phyloP scores from a whole-genome alignment of 2,113 vertebrate species.

The Nycticryphes semicollaris region DNA sequence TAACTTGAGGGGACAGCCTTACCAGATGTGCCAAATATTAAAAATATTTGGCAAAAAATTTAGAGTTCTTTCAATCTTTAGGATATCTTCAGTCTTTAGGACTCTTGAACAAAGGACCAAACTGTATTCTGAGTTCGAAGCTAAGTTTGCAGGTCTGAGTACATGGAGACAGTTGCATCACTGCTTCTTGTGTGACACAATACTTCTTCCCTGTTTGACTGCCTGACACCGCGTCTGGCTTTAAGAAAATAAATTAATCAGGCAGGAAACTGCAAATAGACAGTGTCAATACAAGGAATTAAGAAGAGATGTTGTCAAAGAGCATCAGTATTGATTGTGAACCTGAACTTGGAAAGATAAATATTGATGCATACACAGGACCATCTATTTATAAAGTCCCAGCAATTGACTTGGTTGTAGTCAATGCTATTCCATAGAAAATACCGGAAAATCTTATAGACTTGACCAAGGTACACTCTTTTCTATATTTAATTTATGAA shows the following conservation, averaged over 20 bases:
- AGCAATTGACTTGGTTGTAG: neutral
- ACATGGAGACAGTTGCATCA: neutral
- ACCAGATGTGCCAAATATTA: neutral
- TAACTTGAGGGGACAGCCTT: neutral
- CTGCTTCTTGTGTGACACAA: neutral
- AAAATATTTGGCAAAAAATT: neutral
- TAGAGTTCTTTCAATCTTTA: neutral
- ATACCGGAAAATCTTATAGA: neutral
- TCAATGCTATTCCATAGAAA: neutral
- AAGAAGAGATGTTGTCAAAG: neutral
- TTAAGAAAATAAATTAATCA: neutral
- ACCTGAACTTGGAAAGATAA: neutral
- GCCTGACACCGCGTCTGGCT: neutral
- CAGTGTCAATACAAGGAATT: neutral
- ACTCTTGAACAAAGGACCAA: neutral
- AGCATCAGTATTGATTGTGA: neutral
- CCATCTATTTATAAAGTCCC: neutral
- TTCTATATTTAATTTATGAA: neutral
- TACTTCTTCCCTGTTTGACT: neutral
- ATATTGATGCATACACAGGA: neutral
- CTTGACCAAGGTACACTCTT: neutral
- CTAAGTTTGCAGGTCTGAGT: neutral
- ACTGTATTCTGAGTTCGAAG: neutral
- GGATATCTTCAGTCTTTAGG: neutral
- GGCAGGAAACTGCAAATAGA: neutral